A percentile compares a stretch with the other conserved stretches of the same genome.
These are phyloP conservation scores for Scelioninae gen. 2 DNA, from an alignment of 2,888 invertebrate species.

Conservation along the genomic window DNA sequence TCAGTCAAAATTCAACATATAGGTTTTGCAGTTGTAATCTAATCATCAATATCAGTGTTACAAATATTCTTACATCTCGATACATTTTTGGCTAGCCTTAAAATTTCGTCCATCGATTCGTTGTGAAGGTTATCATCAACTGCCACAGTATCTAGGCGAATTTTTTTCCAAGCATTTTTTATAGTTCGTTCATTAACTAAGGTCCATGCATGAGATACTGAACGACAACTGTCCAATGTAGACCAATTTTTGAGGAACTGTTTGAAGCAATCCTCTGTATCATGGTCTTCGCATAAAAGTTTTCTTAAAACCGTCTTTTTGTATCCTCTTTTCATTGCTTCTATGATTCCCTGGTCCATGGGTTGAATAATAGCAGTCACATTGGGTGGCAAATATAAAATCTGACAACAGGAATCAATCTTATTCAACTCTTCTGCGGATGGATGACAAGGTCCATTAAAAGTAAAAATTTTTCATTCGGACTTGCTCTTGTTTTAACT, in stretches of 20 bases:
- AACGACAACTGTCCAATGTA: slow-evolving; percentile 35
- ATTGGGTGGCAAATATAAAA: slow-evolving; percentile 6
- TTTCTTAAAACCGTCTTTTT: slow-evolving; percentile 48
- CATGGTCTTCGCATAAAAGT: slow-evolving; percentile 4
- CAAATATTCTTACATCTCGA: no score
- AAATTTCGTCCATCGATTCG: no score
- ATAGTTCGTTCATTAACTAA: slow-evolving; percentile 47
- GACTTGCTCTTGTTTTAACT: background rate
- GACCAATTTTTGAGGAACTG: background rate
- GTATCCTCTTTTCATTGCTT: background rate
- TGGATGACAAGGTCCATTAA: slow-evolving; percentile 31
- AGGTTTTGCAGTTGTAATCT: no score
- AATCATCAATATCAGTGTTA: no score
- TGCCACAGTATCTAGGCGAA: no score
- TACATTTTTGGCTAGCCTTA: no score
- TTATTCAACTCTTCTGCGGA: background rate
- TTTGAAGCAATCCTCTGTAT: background rate
- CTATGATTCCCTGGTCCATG: slow-evolving; percentile 7
- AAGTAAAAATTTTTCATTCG: slow-evolving; percentile 3
- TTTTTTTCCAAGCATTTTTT: slow-evolving; percentile 60
- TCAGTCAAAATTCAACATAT: no score
- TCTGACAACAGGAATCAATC: background rate
- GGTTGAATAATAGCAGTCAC: slow-evolving; percentile 4
- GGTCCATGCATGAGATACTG: slow-evolving; percentile 60
- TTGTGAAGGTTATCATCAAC: no score